Conservation (phyloP, 2,888 invertebrate genomes). For the Pomacea canaliculata region DNA sequence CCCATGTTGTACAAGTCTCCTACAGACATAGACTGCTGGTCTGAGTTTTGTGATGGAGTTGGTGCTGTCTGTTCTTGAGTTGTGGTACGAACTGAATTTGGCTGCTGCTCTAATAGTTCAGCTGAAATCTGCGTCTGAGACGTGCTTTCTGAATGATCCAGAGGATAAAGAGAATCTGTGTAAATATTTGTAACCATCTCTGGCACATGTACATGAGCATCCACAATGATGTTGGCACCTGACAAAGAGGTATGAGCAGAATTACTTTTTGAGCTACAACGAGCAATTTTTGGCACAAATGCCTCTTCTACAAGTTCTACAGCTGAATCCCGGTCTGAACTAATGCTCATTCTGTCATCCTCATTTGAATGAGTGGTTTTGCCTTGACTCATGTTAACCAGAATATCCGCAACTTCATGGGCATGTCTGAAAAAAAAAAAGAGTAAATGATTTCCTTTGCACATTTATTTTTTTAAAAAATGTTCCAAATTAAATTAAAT, state of each 20-base stretch:
- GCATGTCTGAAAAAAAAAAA: neutral
- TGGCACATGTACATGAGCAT: constrained; percentile 6
- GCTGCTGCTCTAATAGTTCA: too few species aligned
- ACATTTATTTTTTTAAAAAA: neutral
- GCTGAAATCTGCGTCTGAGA: too few species aligned
- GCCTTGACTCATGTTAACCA: constrained; percentile 22
- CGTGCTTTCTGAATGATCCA: too few species aligned
- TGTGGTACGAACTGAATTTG: too few species aligned
- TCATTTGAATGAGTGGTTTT: neutral
- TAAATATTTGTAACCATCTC: neutral
- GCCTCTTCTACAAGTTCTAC: neutral
- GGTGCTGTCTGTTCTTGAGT: too few species aligned
- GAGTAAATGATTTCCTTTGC: too few species aligned
- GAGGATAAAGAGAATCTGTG: neutral
- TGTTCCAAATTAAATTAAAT: neutral
- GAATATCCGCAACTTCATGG: constrained; percentile 18
- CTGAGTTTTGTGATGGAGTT: too few species aligned
- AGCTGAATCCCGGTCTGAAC: neutral
- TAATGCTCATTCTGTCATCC: neutral
- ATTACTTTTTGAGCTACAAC: neutral
- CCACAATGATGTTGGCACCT: neutral
- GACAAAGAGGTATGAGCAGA: neutral
- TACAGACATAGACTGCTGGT: too few species aligned
- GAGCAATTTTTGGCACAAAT: constrained; percentile 14
- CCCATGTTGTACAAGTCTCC: too few species aligned